Percentiles rank a stretch among this genome's conserved stretches.
phyloP scores from a whole-genome alignment of 2,888 invertebrate genomes.

The Trypoxylon attenuatum region DNA sequence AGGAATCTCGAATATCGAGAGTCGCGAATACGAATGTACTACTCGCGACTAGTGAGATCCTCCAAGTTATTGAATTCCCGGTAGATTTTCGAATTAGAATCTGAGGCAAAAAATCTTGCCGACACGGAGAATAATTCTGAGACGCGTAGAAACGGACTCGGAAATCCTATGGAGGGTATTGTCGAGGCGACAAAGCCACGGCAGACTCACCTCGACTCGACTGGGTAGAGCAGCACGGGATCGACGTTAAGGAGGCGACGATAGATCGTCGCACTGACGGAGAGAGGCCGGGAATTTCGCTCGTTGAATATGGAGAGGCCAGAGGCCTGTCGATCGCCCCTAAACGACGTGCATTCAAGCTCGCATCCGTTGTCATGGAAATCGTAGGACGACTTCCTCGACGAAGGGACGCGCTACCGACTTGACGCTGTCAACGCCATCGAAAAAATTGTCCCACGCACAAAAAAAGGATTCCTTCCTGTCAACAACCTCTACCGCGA shows the following conservation, averaged over 20 bases:
- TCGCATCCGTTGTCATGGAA: constrained; percentile 59
- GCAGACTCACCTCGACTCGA: constrained; percentile 38
- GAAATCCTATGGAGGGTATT: constrained; percentile 34
- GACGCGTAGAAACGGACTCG: constrained; percentile 17
- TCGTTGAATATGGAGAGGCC: constrained; percentile 65
- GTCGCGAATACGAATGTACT: too few species aligned
- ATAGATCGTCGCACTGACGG: constrained; percentile 59
- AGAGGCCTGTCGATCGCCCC: constrained; percentile 65
- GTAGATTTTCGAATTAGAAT: constrained; percentile 16
- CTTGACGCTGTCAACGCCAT: constrained; percentile 21
- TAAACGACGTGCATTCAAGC: constrained; percentile 60
- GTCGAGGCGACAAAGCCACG: constrained; percentile 55
- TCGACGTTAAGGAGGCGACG: constrained; percentile 63
- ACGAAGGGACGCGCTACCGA: constrained; percentile 29
- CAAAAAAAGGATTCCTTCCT: too few species aligned
- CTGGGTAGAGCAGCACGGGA: constrained; percentile 30
- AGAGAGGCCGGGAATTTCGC: constrained; percentile 57
- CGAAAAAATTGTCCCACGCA: constrained; percentile 14
- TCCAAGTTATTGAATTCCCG: constrained; percentile 26
- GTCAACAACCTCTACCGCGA: too few species aligned
- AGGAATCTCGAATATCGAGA: too few species aligned
- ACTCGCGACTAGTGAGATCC: too few species aligned
- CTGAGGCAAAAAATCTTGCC: constrained; percentile 18
- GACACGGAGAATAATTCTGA: constrained; percentile 25
- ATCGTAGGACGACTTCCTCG: constrained; percentile 50